These are phyloP conservation scores for Limosa lapponica DNA, from an alignment of 2,797 vertebrate genomes.

Conservation along the genomic window DNA sequence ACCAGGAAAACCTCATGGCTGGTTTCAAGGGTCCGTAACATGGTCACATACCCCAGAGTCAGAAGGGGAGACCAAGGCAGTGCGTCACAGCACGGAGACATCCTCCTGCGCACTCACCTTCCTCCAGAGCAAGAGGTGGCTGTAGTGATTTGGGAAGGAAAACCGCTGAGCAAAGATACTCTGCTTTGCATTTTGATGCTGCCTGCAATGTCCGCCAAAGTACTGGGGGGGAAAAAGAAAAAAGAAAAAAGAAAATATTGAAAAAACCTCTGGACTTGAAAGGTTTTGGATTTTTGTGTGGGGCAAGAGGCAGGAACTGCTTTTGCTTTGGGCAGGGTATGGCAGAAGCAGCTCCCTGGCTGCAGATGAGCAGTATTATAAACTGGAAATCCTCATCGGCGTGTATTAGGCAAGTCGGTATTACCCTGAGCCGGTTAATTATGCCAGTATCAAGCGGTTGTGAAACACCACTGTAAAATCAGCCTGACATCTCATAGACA, in stretches of 20 bases:
- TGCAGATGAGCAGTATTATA: background rate
- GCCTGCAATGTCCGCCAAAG: rapidly evolving
- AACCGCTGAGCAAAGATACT: background rate
- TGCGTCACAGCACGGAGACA: background rate
- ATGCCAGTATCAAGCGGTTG: background rate
- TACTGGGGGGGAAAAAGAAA: background rate
- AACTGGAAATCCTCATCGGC: background rate
- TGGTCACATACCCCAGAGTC: rapidly evolving
- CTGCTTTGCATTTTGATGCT: background rate
- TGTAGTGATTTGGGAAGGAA: background rate
- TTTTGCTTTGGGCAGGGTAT: background rate
- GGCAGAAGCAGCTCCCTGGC: background rate
- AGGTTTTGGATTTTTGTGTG: background rate
- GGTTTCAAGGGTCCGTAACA: background rate
- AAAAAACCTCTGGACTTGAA: background rate
- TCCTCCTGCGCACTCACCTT: background rate
- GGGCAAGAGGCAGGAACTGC: background rate
- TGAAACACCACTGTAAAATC: background rate
- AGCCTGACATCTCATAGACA: background rate
- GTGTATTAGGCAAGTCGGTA: background rate
- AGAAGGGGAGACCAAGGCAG: background rate
- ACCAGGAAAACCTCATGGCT: background rate
- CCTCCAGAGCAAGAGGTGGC: background rate
- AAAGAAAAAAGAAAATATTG: background rate
- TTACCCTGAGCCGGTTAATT: background rate